A percentile compares a stretch with the other conserved stretches of the same genome.
Conservation (phyloP, 2,888 invertebrate genomes). For the Aricia artaxerxes region DNA sequence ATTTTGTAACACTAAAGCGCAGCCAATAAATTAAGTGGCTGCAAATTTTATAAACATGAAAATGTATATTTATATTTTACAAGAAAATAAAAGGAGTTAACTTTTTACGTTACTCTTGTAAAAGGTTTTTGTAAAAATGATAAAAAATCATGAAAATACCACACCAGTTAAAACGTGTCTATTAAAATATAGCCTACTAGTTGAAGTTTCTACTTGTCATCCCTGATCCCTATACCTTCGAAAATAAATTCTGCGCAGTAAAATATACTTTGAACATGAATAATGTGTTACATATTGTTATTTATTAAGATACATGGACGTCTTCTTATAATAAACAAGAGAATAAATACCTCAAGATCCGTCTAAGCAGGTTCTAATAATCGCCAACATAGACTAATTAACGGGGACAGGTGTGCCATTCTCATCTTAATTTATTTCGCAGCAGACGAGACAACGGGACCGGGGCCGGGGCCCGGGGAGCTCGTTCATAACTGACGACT, state of each 20-base stretch:
- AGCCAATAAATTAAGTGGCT: background rate
- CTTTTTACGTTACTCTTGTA: background rate
- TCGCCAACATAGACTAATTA: slow-evolving; percentile 8
- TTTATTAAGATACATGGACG: no score
- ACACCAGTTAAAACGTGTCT: background rate
- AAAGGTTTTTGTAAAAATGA: background rate
- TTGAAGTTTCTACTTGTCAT: no score
- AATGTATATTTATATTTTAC: background rate
- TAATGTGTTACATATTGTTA: no score
- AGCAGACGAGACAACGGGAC: slow-evolving; percentile 10
- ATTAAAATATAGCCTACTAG: no score
- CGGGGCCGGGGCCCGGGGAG: background rate
- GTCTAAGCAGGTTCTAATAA: slow-evolving; percentile 5
- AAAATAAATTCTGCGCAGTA: no score
- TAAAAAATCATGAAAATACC: background rate
- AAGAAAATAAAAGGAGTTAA: background rate
- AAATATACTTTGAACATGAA: no score
- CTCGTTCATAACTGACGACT: background rate
- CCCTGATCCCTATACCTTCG: no score
- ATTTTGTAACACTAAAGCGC: background rate
- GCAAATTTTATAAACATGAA: background rate
- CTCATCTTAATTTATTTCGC: background rate
- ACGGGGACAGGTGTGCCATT: background rate
- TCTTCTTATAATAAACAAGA: background rate
- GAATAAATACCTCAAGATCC: background rate